A percentile compares a stretch with the other conserved stretches of the same genome.
Conservation (phyloP, 2,888 invertebrate genomes). For the Aradus depressus region DNA sequence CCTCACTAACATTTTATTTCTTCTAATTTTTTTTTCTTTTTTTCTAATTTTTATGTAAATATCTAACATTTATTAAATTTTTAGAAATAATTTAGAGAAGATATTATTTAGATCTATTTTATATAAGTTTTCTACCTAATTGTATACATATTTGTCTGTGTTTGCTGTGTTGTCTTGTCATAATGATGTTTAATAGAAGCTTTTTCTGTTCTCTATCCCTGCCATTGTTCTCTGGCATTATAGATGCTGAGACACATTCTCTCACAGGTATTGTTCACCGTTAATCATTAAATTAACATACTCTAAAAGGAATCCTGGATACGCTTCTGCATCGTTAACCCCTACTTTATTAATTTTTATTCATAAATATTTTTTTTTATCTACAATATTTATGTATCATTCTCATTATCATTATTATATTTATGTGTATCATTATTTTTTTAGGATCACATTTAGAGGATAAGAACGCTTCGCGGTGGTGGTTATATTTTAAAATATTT, state of each 20-base stretch:
- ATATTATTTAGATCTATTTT: no score
- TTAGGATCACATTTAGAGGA: neutral
- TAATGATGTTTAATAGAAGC: constrained; percentile 18
- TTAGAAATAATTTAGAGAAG: no score
- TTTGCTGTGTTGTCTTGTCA: constrained; percentile 14
- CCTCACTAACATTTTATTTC: no score
- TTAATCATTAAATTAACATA: constrained; percentile 5
- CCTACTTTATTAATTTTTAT: constrained; percentile 28
- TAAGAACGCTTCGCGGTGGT: constrained; percentile 13
- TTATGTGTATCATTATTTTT: constrained; percentile 19
- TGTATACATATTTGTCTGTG: no score
- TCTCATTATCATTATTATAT: constrained; percentile 33
- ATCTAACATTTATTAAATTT: no score
- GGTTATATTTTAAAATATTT: constrained; percentile 2
- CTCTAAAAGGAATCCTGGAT: no score
- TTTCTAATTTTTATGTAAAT: no score
- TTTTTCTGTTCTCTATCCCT: constrained; percentile 27
- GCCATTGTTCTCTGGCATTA: constrained; percentile 21
- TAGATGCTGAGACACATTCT: constrained; percentile 22
- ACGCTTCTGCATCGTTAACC: constrained; percentile 9
- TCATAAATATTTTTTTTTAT: no score
- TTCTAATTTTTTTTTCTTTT: no score
- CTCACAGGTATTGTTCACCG: constrained; percentile 19
- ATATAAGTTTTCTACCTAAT: no score
- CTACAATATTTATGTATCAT: no score